Conservation (phyloP, 2,888 invertebrate species). For the Sipha maydis region DNA sequence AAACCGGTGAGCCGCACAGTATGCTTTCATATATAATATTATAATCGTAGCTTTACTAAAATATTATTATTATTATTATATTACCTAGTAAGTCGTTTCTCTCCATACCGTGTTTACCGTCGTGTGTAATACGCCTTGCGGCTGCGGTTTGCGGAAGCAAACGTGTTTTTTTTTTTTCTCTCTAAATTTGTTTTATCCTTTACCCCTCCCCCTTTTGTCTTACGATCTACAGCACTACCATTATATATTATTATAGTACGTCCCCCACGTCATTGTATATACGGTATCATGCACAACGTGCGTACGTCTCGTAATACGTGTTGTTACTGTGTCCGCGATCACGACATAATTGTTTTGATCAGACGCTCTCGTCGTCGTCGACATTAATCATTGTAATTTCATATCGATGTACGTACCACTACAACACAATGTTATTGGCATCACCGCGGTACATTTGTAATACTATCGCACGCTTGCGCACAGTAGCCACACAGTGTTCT, state of each 20-base stretch:
- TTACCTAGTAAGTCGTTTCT: neutral
- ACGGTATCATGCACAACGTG: neutral
- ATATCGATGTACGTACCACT: no score
- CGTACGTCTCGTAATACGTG: no score
- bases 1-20: constrained; percentile 15
- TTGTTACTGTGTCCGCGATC: neutral
- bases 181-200: no score
- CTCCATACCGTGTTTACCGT: neutral
- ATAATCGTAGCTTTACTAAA: neutral
- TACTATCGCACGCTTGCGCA: no score
- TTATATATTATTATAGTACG: neutral
- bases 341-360: neutral
- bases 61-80: no score
- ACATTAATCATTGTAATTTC: no score
- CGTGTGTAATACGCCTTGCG: neutral
- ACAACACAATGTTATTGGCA: no score
- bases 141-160: neutral
- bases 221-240: no score
- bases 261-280: neutral
- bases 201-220: no score
- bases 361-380: neutral
- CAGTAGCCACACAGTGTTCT: neutral
- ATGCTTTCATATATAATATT: neutral
- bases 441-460: no score
- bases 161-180: constrained; percentile 1